Conservation (phyloP, 2,113 vertebrate genomes). For the Thunnus maccoyii region DNA sequence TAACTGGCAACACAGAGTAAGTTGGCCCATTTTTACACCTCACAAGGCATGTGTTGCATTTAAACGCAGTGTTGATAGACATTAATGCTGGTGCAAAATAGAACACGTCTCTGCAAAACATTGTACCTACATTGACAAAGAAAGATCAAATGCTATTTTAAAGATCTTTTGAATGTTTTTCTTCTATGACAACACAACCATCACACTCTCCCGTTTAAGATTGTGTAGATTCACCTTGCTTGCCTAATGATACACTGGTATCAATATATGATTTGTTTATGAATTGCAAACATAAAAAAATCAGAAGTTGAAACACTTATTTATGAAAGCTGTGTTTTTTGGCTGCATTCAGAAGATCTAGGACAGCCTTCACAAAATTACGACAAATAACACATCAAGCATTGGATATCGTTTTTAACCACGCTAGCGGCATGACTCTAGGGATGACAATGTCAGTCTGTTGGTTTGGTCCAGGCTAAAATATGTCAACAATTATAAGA, state of each 20-base stretch:
- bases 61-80: not conserved
- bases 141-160: not conserved
- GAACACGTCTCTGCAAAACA: not conserved
- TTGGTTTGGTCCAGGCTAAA: too few species aligned
- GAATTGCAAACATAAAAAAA: too few species aligned
- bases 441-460: too few species aligned
- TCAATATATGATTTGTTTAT: too few species aligned
- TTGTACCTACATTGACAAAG: not conserved
- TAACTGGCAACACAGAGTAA: conserved; percentile 99
- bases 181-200: not conserved
- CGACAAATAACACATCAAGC: not conserved
- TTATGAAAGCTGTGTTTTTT: not conserved
- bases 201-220: too few species aligned
- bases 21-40: conserved; percentile 65
- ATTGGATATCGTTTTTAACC: not conserved
- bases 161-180: not conserved
- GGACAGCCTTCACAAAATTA: not conserved
- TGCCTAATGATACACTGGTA: too few species aligned
- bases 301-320: too few species aligned
- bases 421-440: too few species aligned
- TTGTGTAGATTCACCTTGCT: too few species aligned
- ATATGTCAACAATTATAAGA: too few species aligned
- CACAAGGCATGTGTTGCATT: not conserved
- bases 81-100: not conserved
- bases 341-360: not conserved